phyloP scores from a whole-genome alignment of 2,113 vertebrate species.

The Cyphomyrus plagiostoma region DNA sequence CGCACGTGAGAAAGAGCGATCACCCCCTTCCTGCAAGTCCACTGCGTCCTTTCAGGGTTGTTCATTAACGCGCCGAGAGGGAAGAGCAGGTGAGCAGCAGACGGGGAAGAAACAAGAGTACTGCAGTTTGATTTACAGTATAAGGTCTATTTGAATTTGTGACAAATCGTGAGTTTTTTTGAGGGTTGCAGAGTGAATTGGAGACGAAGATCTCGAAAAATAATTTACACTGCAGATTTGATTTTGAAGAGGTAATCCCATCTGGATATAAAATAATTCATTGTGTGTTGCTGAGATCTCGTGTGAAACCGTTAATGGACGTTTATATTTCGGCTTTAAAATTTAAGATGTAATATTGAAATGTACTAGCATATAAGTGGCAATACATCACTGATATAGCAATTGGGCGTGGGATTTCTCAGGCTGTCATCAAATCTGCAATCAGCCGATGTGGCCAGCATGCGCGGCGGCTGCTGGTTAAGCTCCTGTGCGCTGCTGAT shows the following conservation, averaged over 20 bases:
- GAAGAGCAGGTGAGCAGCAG: conserved; percentile 23
- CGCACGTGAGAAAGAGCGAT: neutral
- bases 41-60: conserved; percentile 41
- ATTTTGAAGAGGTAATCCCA: neutral
- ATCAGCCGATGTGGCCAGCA: neutral
- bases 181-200: neutral
- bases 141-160: neutral
- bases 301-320: neutral
- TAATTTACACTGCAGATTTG: neutral
- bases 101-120: neutral
- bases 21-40: neutral
- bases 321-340: neutral
- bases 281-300: neutral
- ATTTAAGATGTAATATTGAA: neutral
- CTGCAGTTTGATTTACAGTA: neutral
- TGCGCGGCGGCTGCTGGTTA: conserved; percentile 13
- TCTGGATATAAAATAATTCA: neutral
- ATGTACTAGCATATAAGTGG: conserved; percentile 34
- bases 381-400: neutral
- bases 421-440: neutral
- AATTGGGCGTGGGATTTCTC: neutral
- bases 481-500: conserved; percentile 20
- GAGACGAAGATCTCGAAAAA: neutral
- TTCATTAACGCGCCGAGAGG: conserved; percentile 55
- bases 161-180: neutral